Conservation (phyloP, 2,113 vertebrate genomes). For the Grantiella picta region DNA sequence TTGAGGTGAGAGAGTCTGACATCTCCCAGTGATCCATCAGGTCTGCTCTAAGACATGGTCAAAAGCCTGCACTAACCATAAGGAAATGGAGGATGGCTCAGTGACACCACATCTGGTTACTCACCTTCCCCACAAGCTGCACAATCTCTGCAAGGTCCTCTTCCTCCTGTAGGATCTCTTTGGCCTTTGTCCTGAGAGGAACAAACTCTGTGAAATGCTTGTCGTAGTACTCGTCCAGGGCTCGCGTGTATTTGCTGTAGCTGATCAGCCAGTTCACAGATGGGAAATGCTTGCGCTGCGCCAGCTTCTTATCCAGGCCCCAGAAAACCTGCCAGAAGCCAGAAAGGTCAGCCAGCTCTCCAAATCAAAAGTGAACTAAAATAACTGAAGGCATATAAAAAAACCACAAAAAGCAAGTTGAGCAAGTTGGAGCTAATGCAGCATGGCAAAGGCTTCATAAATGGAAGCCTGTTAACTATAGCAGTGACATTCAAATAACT, state of each 20-base stretch:
- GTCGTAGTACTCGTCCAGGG: slow-evolving; percentile 95
- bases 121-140: slow-evolving; percentile 96
- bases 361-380: neutral
- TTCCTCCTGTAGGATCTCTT: slow-evolving; percentile 97
- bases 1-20: neutral
- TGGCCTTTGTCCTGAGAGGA: slow-evolving; percentile 92
- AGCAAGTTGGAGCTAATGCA: neutral
- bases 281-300: slow-evolving; percentile 96
- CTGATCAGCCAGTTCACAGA: slow-evolving; percentile 99
- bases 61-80: neutral
- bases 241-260: slow-evolving; percentile 96
- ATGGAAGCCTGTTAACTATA: neutral
- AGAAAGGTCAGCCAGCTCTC: neutral
- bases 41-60: neutral
- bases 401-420: neutral
- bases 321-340: slow-evolving; percentile 87
- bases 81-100: neutral
- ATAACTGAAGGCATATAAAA: neutral
- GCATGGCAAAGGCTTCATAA: neutral
- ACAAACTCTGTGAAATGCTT: slow-evolving; percentile 97
- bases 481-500: neutral
- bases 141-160: slow-evolving; percentile 97
- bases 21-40: neutral
- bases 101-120: neutral
- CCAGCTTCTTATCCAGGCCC: slow-evolving; percentile 98